phyloP scores from a whole-genome alignment of 2,888 invertebrate species.

The Corbicula japonica region DNA sequence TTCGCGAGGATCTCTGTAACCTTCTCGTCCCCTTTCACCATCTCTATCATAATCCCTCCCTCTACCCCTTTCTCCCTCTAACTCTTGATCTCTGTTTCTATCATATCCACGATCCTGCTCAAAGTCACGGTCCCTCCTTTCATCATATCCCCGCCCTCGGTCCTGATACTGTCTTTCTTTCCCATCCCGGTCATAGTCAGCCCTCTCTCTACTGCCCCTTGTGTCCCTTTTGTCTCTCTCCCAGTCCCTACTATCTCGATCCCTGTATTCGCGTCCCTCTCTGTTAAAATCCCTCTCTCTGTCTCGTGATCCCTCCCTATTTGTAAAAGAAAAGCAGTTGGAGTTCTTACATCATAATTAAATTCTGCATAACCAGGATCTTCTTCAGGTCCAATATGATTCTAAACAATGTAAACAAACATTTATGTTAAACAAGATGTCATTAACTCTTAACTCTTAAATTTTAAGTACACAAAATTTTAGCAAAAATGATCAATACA shows the following conservation, averaged over 20 bases:
- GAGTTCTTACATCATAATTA: no score
- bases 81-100: conserved; percentile 51
- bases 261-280: conserved; percentile 64
- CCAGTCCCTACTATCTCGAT: conserved; percentile 49
- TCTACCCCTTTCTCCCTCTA: conserved; percentile 51
- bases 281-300: conserved; percentile 55
- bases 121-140: conserved; percentile 53
- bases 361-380: no score
- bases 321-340: no score
- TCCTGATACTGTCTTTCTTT: conserved; percentile 63
- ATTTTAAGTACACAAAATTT: no score
- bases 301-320: conserved; percentile 67
- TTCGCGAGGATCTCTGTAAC: conserved; percentile 45
- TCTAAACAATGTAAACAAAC: no score
- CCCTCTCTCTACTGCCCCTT: conserved; percentile 47
- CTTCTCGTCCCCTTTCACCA: conserved; percentile 34
- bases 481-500: no score
- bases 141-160: conserved; percentile 55
- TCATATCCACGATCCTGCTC: conserved; percentile 43
- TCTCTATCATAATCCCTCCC: conserved; percentile 58
- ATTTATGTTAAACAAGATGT: no score
- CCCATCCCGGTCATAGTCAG: conserved; percentile 59
- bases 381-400: no score
- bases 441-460: no score
- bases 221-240: conserved; percentile 50